Percentiles rank a stretch among this genome's conserved stretches.
These are phyloP conservation scores for Tetragnatha versicolor DNA, from an alignment of 1,140 invertebrate genomes.

Conservation along the genomic window DNA sequence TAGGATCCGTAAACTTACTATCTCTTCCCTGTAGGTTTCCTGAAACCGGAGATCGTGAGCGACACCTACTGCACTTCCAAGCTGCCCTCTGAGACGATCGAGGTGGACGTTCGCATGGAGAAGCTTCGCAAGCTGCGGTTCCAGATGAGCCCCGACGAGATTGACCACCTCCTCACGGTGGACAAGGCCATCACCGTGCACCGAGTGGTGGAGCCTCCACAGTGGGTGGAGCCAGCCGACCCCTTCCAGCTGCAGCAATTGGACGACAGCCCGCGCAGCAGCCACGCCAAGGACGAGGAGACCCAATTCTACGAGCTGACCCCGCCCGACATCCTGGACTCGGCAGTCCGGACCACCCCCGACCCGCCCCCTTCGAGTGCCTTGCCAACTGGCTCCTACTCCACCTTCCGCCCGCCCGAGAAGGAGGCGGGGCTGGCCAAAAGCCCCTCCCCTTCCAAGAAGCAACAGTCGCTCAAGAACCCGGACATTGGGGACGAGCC, in stretches of 20 bases:
- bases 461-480: not conserved
- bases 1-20: too few relatives aligned
- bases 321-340: constrained; percentile 37
- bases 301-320: constrained; percentile 33
- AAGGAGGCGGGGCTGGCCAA: too few relatives aligned
- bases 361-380: too few relatives aligned
- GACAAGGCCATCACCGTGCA: too few relatives aligned
- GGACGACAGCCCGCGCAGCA: constrained; percentile 45
- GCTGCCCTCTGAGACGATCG: constrained; percentile 40
- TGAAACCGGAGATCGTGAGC: constrained; percentile 51
- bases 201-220: too few relatives aligned
- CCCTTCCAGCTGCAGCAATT: constrained; percentile 34
- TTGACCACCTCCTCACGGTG: constrained; percentile 34
- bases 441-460: constrained; percentile 25
- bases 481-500: constrained; percentile 48
- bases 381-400: constrained; percentile 37
- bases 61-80: constrained; percentile 32
- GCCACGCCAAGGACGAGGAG: too few relatives aligned
- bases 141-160: constrained; percentile 35
- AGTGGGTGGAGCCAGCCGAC: too few relatives aligned
- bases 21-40: too few relatives aligned
- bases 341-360: too few relatives aligned
- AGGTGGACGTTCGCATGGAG: constrained; percentile 34
- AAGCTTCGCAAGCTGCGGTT: constrained; percentile 34
- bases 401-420: constrained; percentile 48